These are phyloP conservation scores for Mionectes macconnelli DNA, from an alignment of 2,113 vertebrate genomes.

Conservation along the genomic window DNA sequence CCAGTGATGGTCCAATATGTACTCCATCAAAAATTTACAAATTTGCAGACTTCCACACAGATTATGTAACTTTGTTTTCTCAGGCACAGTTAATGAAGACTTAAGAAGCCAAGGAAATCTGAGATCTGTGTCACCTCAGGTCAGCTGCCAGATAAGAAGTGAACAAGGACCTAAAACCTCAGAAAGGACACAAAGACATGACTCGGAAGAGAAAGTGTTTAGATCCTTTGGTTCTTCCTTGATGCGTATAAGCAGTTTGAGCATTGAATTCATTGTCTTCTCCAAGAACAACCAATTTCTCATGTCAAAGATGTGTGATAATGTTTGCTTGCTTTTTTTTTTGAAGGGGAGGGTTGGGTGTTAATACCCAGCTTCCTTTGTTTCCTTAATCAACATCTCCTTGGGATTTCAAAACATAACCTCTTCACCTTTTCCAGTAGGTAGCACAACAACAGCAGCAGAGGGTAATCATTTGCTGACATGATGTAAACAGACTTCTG, in stretches of 20 bases:
- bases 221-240: background rate
- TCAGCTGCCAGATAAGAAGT: background rate
- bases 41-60: background rate
- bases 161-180: background rate
- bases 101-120: background rate
- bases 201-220: background rate
- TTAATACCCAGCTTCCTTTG: conserved; percentile 39
- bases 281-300: background rate
- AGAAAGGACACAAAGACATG: background rate
- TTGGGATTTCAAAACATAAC: conserved; percentile 50
- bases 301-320: background rate
- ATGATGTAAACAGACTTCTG: conserved; percentile 49
- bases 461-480: conserved; percentile 57
- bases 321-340: background rate
- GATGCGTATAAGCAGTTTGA: background rate
- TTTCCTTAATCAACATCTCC: conserved; percentile 62
- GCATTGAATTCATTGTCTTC: background rate
- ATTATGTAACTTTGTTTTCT: background rate
- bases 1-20: background rate
- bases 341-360: background rate
- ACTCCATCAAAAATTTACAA: background rate
- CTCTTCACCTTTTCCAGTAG: conserved; percentile 56
- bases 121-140: background rate
- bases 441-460: conserved; percentile 45
- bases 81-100: background rate